Evolutionary conservation across 2,888 invertebrate genomes (phyloP).

Genomic region (Hyppa rectilinea): DNA sequence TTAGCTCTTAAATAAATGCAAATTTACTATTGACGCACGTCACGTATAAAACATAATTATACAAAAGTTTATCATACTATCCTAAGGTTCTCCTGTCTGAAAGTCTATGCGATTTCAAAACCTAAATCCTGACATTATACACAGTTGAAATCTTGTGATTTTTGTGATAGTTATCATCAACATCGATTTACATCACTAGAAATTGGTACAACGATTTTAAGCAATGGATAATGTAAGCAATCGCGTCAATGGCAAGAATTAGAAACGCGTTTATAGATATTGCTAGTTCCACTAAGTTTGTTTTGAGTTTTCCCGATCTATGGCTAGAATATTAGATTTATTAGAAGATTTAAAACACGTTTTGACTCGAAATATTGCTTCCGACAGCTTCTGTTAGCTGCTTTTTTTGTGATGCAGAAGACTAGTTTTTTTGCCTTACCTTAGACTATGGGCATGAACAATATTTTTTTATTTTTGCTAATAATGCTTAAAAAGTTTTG

Average conservation of each 20-base stretch:
- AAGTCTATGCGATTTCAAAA: not conserved
- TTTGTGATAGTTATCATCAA: not conserved
- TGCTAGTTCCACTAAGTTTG: not conserved
- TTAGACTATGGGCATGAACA: not conserved
- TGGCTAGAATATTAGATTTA: not conserved
- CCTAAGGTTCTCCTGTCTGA: not conserved
- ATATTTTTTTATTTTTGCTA: not conserved
- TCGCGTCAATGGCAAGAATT: conserved; percentile 12
- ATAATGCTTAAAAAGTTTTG: not conserved
- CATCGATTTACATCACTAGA: conserved; percentile 8
- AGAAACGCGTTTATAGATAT: conserved; percentile 24
- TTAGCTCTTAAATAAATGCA: conserved; percentile 6
- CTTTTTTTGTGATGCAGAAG: not conserved
- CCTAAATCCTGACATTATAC: not conserved
- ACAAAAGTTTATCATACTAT: not conserved
- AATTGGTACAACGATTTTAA: conserved; percentile 2
- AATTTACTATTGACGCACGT: not conserved
- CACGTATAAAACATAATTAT: not conserved
- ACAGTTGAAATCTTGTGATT: not conserved
- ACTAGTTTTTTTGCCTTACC: not conserved
- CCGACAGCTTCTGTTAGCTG: not conserved
- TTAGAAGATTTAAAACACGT: not conserved
- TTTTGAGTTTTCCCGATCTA: not conserved
- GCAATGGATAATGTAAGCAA: conserved; percentile 9
- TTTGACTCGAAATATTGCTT: not conserved